Conservation (phyloP, 1,140 invertebrate species). For the Teleogryllus occipitalis region DNA sequence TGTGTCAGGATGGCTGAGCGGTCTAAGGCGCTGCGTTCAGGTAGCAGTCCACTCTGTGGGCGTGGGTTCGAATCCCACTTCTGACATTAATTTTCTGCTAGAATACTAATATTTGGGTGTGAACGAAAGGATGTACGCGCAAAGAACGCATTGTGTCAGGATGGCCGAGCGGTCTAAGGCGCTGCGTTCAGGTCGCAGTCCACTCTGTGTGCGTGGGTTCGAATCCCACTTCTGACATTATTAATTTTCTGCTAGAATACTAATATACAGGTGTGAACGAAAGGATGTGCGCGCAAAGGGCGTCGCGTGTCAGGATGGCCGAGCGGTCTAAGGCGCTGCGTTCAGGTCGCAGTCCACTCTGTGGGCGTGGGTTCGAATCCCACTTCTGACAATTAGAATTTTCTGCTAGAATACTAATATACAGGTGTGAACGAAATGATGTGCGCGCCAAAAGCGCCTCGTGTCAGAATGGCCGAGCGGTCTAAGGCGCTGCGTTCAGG, state of each 20-base stretch:
- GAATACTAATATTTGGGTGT: too few species aligned
- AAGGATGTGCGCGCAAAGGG: too few species aligned
- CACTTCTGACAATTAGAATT: slow-evolving; percentile 18
- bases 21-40: slow-evolving; percentile 90
- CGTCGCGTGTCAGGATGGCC: slow-evolving; percentile 74
- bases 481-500: too few species aligned
- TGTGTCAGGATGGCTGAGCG: slow-evolving; percentile 75
- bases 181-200: slow-evolving; percentile 90
- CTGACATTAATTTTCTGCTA: neutral
- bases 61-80: slow-evolving; percentile 20
- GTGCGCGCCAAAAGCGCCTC: too few species aligned
- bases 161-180: slow-evolving; percentile 88
- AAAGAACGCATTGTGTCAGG: slow-evolving; percentile 41
- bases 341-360: slow-evolving; percentile 84
- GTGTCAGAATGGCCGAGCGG: too few species aligned
- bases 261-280: too few species aligned
- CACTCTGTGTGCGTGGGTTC: slow-evolving; percentile 39
- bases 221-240: slow-evolving; percentile 20
- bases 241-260: too few species aligned
- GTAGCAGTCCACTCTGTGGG: slow-evolving; percentile 68
- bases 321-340: slow-evolving; percentile 88
- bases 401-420: too few species aligned
- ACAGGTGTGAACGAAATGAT: too few species aligned
- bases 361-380: slow-evolving; percentile 21
- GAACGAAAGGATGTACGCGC: too few species aligned